Percentiles rank a stretch among this genome's conserved stretches.
Conservation (phyloP, 2,113 vertebrate genomes). For the Muntiacus reevesi region DNA sequence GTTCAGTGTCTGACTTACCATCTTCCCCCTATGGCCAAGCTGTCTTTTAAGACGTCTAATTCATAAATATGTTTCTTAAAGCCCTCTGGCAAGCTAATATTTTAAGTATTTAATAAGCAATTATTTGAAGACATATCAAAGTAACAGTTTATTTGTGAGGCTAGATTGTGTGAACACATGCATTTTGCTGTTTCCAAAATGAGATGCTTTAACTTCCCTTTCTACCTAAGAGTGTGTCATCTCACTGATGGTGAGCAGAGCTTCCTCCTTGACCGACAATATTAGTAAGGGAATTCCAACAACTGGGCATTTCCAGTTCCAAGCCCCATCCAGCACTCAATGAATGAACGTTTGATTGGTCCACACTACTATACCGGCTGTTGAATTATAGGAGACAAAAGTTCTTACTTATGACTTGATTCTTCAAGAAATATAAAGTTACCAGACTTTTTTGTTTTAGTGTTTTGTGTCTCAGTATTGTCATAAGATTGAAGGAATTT, state of each 20-base stretch:
- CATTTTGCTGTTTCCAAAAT: neutral
- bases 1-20: neutral
- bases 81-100: neutral
- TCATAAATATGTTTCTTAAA: neutral
- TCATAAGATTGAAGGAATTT: slow-evolving; percentile 57
- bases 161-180: neutral
- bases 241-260: neutral
- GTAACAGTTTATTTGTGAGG: neutral
- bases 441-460: slow-evolving; percentile 50
- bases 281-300: slow-evolving; percentile 32
- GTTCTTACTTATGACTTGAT: slow-evolving; percentile 53
- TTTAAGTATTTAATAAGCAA: neutral
- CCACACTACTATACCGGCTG: neutral
- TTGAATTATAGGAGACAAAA: neutral
- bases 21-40: neutral
- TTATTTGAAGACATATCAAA: neutral
- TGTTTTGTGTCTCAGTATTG: slow-evolving; percentile 48
- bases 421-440: slow-evolving; percentile 35
- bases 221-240: neutral
- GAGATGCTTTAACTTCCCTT: neutral
- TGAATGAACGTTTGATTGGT: neutral
- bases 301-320: slow-evolving; percentile 34
- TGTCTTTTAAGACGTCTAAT: neutral
- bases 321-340: neutral
- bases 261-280: neutral